Base-by-base conservation (phyloP, 2,113 vertebrate species). In the Pyxicephalus adspersus region DNA sequence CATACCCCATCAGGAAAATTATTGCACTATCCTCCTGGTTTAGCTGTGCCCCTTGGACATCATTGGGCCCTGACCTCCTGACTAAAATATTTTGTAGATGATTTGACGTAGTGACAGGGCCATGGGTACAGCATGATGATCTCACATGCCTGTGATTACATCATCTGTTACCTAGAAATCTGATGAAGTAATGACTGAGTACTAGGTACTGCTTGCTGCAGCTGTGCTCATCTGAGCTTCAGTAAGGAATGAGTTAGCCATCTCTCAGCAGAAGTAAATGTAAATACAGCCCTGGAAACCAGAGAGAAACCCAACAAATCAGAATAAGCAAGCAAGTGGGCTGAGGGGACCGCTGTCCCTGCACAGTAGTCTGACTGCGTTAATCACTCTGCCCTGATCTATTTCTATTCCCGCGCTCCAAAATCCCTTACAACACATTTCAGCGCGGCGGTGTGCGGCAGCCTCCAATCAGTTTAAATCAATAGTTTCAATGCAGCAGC, bases 401-500 rank as follows among this genome's bases (percentile, higher is more conserved):
- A 38, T 57, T 79, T 34, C 54, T 64, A 60, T 68, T 79, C 64
- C 77, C 65, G 55, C 22, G 28, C 54, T 68, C 77, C 77, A 68
- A 68, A 45, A 79, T 68, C 76, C 64, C 71, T 55, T 67, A 60
- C 63, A 58, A 67, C 57, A 57, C 51, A 78, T 78, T 34, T 78
- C 19, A 58, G 4, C 9, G 29, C 64, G 29, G 63, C 54, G 54
- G 55, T 22, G 58, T 31, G 29, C 68, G n/a, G 60, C 77, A 5
- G 2, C 61, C 55, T 80, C 77, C 66, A 70, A 80, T 80, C 78
- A 73, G 55, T 72, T 31, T 54, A 28, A 73, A 81, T 81, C 78
- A 81, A 81, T 81, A 81, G 58, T 73, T 63, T 81, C 57, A 81
- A 64, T 81, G 60, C 58, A 73, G 68, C 78, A 55, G 68, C 28